Evolutionary conservation across 2,888 invertebrate species (phyloP).

Genomic region (Drosophila prostipennis): DNA sequence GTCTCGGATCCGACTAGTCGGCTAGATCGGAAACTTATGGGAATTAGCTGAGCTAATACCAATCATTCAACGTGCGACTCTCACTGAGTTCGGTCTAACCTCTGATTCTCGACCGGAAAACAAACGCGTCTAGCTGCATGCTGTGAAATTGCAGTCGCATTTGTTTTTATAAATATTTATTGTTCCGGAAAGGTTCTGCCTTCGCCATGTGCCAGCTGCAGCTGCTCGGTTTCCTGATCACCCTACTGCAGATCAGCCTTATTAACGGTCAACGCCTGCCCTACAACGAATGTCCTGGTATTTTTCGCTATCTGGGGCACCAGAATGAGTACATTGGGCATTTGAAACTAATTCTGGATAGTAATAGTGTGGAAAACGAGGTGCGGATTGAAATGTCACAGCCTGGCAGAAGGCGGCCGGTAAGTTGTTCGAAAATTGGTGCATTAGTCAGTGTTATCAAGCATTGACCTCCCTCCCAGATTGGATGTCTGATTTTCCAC

Average conservation of each 20-base stretch:
- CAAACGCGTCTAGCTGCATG: neutral
- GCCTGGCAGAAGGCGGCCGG: slow-evolving; percentile 51
- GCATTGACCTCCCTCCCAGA: slow-evolving; percentile 45
- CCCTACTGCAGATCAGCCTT: slow-evolving; percentile 16
- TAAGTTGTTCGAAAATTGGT: slow-evolving; percentile 35
- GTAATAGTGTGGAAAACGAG: slow-evolving; percentile 42
- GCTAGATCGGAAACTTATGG: slow-evolving; percentile 17
- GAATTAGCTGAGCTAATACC: slow-evolving; percentile 1
- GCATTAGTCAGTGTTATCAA: slow-evolving; percentile 48
- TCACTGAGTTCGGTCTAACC: slow-evolving; percentile 46
- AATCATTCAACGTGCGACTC: slow-evolving; percentile 49
- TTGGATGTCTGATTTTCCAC: slow-evolving; percentile 25
- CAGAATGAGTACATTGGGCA: slow-evolving; percentile 59
- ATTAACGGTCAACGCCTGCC: slow-evolving; percentile 55
- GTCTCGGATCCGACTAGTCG: slow-evolving; percentile 19
- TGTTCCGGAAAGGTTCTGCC: neutral
- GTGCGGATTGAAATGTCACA: slow-evolving; percentile 71
- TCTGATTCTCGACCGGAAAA: neutral
- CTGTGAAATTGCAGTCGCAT: slow-evolving; percentile 5
- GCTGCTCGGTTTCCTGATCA: slow-evolving; percentile 15
- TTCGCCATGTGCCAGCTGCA: slow-evolving; percentile 45
- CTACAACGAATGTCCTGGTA: slow-evolving; percentile 63
- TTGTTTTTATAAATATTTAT: slow-evolving; percentile 15
- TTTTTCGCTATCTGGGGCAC: slow-evolving; percentile 62
- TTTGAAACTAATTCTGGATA: slow-evolving; percentile 54